A percentile compares a stretch with the other conserved stretches of the same genome.
These are phyloP conservation scores for Eueides isabella DNA, from an alignment of 1,140 invertebrate genomes.

Conservation along the genomic window DNA sequence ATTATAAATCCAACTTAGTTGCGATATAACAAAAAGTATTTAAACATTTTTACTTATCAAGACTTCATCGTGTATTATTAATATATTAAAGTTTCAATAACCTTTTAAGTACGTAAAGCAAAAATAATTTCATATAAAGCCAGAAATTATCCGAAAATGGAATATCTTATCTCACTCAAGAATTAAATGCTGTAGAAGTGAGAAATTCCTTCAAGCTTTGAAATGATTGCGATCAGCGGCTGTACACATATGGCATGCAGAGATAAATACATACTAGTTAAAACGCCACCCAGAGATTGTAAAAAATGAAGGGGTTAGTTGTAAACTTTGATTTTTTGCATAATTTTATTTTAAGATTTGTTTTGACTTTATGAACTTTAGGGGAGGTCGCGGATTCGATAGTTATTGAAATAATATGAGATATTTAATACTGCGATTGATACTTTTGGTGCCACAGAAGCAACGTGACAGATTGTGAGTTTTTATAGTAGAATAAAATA, in stretches of 20 bases:
- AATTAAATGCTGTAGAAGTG: conserved; percentile 26
- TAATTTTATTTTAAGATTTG: conserved; percentile 1
- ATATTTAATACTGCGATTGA: too few species aligned
- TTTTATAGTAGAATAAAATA: too few species aligned
- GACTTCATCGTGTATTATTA: not conserved
- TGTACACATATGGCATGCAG: conserved; percentile 63
- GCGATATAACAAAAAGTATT: not conserved
- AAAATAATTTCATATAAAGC: too few species aligned
- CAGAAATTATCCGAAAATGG: not conserved
- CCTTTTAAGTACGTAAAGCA: not conserved
- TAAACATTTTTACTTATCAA: not conserved
- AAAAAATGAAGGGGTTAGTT: conserved; percentile 45
- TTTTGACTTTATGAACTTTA: not conserved
- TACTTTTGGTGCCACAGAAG: too few species aligned
- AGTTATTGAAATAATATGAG: not conserved
- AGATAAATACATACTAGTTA: conserved; percentile 39
- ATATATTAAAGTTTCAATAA: not conserved
- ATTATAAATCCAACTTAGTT: not conserved
- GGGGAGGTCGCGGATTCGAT: conserved; percentile 2
- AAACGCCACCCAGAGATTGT: conserved; percentile 47
- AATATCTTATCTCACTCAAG: not conserved
- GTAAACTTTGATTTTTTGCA: not conserved
- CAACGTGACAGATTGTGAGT: too few species aligned
- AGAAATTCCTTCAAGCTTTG: conserved; percentile 39
- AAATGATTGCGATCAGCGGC: conserved; percentile 53